Percentiles rank a stretch among this genome's conserved stretches.
Conservation (phyloP, 2,888 invertebrate genomes). For the Patella depressa region DNA sequence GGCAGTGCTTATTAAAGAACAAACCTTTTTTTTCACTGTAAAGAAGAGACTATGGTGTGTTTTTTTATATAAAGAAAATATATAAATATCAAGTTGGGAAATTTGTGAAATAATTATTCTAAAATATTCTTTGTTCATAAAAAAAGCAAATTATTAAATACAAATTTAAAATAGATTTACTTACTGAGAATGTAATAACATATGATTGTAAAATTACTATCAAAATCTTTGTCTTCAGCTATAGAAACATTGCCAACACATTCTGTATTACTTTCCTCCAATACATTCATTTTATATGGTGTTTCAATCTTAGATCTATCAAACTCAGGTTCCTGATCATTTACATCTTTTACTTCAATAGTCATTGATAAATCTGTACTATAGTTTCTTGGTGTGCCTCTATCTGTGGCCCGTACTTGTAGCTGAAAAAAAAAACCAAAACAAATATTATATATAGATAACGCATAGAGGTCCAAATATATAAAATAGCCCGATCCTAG, state of each 20-base stretch:
- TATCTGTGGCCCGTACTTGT: constrained; percentile 82
- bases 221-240: constrained; percentile 83
- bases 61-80: too few species aligned
- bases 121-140: neutral
- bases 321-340: constrained; percentile 68
- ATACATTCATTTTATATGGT: constrained; percentile 46
- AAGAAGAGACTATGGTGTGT: too few species aligned
- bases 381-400: constrained; percentile 81
- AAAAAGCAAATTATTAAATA: constrained; percentile 9
- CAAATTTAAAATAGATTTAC: constrained; percentile 21
- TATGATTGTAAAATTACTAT: constrained; percentile 80
- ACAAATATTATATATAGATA: too few species aligned
- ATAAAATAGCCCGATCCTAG: too few species aligned
- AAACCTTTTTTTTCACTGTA: too few species aligned
- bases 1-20: too few species aligned
- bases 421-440: constrained; percentile 43
- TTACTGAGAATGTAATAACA: constrained; percentile 89
- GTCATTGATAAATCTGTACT: constrained; percentile 81
- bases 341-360: constrained; percentile 71
- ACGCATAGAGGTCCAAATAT: too few species aligned
- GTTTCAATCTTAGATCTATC: constrained; percentile 44
- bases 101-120: too few species aligned
- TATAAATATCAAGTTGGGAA: too few species aligned
- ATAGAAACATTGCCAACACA: constrained; percentile 51
- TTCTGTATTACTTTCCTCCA: constrained; percentile 40